Evolutionary conservation across 2,888 invertebrate genomes (phyloP).

Genomic region (Dryobota labecula): DNA sequence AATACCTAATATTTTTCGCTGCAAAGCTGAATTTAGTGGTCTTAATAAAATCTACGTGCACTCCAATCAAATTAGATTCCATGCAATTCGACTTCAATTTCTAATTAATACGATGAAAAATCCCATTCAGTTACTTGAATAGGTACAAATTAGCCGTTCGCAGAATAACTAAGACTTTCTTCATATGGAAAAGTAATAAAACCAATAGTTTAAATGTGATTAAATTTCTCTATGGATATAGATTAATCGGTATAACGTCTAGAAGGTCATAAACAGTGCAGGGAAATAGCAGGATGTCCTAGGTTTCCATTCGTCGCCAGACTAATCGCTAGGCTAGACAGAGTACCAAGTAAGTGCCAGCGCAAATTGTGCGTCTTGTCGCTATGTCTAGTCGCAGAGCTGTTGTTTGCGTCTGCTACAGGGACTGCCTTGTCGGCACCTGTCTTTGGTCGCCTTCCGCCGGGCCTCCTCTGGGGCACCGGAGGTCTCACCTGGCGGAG

Average conservation of each 20-base stretch:
- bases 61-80: conserved; percentile 8
- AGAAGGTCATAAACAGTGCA: conserved; percentile 3
- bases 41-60: conserved; percentile 22
- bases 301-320: conserved; percentile 28
- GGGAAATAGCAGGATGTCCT: conserved; percentile 24
- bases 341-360: background rate
- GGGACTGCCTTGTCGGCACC: no score
- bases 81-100: background rate
- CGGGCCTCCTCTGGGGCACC: no score
- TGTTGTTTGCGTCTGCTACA: no score
- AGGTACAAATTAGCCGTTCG: conserved; percentile 9
- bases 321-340: conserved; percentile 40
- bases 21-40: conserved; percentile 7
- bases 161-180: background rate
- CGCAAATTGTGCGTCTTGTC: no score
- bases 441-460: no score
- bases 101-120: conserved; percentile 10
- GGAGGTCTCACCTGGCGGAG: no score
- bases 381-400: no score
- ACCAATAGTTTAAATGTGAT: conserved; percentile 5
- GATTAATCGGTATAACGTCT: background rate
- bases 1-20: background rate
- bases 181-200: conserved; percentile 2
- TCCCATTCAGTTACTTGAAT: conserved; percentile 17
- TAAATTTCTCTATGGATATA: conserved; percentile 11